phyloP scores from a whole-genome alignment of 2,888 invertebrate genomes.

The Amiota minor region DNA sequence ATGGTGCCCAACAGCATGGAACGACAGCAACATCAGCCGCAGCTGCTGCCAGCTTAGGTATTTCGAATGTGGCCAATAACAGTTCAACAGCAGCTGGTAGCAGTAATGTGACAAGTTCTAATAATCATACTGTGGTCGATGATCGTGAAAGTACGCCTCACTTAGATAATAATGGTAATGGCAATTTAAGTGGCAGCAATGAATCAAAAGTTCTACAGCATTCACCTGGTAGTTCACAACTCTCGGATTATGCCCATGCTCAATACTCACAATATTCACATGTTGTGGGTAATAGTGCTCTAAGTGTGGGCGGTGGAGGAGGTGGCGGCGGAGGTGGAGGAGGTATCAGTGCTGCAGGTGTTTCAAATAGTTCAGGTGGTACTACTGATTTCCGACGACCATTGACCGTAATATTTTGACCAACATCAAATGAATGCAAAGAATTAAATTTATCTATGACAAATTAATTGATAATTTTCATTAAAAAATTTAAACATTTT shows the following conservation, averaged over 20 bases:
- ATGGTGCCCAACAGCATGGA: constrained; percentile 71
- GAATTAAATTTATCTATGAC: constrained; percentile 71
- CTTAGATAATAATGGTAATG: constrained; percentile 63
- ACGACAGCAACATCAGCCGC: constrained; percentile 50
- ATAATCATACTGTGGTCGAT: constrained; percentile 66
- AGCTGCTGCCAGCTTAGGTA: constrained; percentile 64
- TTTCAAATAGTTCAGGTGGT: constrained; percentile 40
- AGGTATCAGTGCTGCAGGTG: constrained; percentile 42
- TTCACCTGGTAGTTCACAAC: constrained; percentile 70
- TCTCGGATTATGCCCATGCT: constrained; percentile 69
- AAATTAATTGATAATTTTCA: constrained; percentile 9
- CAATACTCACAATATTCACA: constrained; percentile 68
- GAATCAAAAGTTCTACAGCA: constrained; percentile 70
- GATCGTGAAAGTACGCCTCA: constrained; percentile 72
- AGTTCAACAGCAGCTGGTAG: constrained; percentile 58
- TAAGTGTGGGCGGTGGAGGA: constrained; percentile 39
- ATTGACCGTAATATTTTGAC: constrained; percentile 74
- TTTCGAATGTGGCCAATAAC: constrained; percentile 49
- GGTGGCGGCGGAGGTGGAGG: constrained; percentile 44
- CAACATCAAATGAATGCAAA: constrained; percentile 70
- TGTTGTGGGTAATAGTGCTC: constrained; percentile 45
- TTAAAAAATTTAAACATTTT: not conserved
- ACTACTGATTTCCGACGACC: constrained; percentile 72
- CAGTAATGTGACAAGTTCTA: constrained; percentile 52
- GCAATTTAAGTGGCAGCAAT: constrained; percentile 41